These are phyloP conservation scores for Albula glossodonta DNA, from an alignment of 2,113 vertebrate species.

Conservation along the genomic window DNA sequence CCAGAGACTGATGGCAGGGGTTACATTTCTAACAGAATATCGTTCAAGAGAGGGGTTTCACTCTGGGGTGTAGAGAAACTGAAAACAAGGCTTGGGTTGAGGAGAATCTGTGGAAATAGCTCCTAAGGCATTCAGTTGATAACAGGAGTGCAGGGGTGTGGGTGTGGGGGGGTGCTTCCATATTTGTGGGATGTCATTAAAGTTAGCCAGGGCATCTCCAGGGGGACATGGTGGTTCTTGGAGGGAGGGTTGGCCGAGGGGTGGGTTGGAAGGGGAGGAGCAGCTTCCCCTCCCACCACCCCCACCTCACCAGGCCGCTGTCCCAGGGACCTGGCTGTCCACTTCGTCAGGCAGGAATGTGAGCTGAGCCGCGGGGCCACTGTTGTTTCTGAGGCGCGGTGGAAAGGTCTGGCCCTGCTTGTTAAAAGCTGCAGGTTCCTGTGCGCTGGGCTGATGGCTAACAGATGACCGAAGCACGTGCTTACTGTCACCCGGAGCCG, in stretches of 20 bases:
- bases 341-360: conserved; percentile 56
- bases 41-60: background rate
- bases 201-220: background rate
- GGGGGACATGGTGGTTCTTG: background rate
- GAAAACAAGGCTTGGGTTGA: background rate
- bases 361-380: conserved; percentile 33
- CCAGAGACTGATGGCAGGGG: background rate
- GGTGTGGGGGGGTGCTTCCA: too few relatives aligned
- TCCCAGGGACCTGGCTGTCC: background rate
- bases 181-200: too few relatives aligned
- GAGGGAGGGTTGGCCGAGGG: background rate
- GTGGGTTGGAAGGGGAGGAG: conserved; percentile 32
- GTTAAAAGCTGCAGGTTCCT: conserved; percentile 67
- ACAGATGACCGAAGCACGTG: conserved; percentile 62
- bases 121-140: too few relatives aligned
- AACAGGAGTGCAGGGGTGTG: too few relatives aligned
- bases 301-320: background rate
- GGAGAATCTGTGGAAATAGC: background rate
- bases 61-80: background rate
- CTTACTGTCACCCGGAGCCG: background rate
- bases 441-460: conserved; percentile 71
- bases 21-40: background rate
- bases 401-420: conserved; percentile 30
- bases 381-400: conserved; percentile 58
- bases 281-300: background rate